A percentile compares a stretch with the other conserved stretches of the same genome.
Evolutionary conservation across 2,888 invertebrate species (phyloP).

Genomic region (Ophonus ardosiacus): DNA sequence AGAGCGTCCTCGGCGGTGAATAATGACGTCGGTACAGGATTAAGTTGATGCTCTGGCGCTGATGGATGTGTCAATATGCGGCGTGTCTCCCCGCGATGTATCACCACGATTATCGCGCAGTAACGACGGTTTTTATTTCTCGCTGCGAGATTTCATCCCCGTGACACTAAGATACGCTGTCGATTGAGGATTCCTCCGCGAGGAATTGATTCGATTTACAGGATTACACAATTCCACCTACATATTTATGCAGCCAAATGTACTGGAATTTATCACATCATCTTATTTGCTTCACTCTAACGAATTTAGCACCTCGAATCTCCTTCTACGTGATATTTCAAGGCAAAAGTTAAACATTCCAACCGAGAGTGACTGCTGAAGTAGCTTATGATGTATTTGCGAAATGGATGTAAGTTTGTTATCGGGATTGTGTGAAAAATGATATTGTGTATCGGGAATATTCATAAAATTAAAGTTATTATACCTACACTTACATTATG

Average conservation of each 20-base stretch:
- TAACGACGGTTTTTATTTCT: slow-evolving; percentile 29
- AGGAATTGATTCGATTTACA: slow-evolving; percentile 29
- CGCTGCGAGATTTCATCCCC: not conserved
- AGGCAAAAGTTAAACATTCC: not conserved
- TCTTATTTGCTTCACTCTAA: not conserved
- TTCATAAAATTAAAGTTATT: too few relatives aligned
- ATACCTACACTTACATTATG: too few relatives aligned
- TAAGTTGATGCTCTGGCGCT: slow-evolving; percentile 14
- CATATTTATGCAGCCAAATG: slow-evolving; percentile 2
- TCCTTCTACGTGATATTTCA: not conserved
- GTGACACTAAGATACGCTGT: slow-evolving; percentile 11
- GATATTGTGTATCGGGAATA: too few relatives aligned
- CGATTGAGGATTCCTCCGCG: not conserved
- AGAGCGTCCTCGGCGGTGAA: not conserved
- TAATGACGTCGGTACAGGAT: slow-evolving; percentile 30
- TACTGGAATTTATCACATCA: not conserved
- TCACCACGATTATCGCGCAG: slow-evolving; percentile 11
- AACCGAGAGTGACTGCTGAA: not conserved
- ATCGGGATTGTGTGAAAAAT: too few relatives aligned
- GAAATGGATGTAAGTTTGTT: too few relatives aligned
- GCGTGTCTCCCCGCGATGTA: slow-evolving; percentile 22
- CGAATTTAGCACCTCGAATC: not conserved
- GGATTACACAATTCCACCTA: not conserved
- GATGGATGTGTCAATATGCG: slow-evolving; percentile 41
- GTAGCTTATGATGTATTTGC: too few relatives aligned